phyloP scores from a whole-genome alignment of 2,113 vertebrate genomes.

The Thalassarche chlororhynchos region DNA sequence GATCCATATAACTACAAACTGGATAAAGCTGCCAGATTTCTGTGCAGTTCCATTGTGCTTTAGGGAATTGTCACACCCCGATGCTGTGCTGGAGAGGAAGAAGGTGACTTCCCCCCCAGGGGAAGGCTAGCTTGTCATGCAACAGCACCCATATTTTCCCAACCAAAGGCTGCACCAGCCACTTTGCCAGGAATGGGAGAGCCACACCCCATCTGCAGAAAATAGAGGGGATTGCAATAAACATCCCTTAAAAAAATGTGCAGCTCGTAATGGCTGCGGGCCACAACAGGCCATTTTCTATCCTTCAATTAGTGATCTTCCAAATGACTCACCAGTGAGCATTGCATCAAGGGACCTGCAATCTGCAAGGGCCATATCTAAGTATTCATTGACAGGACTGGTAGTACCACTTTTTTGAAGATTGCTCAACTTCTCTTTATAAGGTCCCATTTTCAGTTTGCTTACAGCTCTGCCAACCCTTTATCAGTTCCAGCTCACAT shows the following conservation, averaged over 20 bases:
- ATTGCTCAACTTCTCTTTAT: slow-evolving; percentile 46
- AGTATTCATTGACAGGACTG: slow-evolving; percentile 47
- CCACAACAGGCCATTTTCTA: slow-evolving; percentile 27
- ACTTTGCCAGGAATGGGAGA: slow-evolving; percentile 21
- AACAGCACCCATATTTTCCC: slow-evolving; percentile 26
- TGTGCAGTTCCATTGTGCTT: background rate
- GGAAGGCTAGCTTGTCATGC: background rate
- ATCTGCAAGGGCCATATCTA: slow-evolving; percentile 41
- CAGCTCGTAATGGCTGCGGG: slow-evolving; percentile 36
- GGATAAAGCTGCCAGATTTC: background rate
- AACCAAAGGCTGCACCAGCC: slow-evolving; percentile 8
- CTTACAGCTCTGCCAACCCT: slow-evolving; percentile 10
- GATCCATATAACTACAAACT: background rate
- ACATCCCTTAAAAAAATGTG: slow-evolving; percentile 12
- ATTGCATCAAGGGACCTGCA: slow-evolving; percentile 31
- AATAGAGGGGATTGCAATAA: slow-evolving; percentile 48
- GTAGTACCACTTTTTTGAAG: slow-evolving; percentile 42
- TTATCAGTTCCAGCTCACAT: background rate
- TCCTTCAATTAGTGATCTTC: slow-evolving; percentile 47
- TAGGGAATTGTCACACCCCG: background rate
- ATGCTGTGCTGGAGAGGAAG: background rate
- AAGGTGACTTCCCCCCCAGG: background rate
- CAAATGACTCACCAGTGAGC: slow-evolving; percentile 40
- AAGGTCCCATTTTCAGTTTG: slow-evolving; percentile 32
- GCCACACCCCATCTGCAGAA: slow-evolving; percentile 37